Evolutionary conservation across 2,888 invertebrate species (phyloP), one percentile per base, ranked within the genome.

Genomic region (Marronus borbonicus): DNA sequence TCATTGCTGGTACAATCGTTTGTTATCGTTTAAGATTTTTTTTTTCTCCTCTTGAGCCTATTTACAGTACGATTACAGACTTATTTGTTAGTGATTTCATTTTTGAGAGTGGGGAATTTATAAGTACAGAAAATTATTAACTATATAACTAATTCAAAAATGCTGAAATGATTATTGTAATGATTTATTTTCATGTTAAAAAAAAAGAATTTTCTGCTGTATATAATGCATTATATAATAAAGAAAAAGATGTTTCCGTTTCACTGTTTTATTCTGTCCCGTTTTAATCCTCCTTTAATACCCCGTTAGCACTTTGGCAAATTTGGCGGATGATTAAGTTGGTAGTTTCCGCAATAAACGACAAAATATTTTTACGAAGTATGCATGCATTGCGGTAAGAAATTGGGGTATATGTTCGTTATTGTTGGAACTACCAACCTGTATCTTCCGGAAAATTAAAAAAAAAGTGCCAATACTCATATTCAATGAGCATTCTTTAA

Each of bases 141-240:
- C n/a, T 55, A 55, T 31, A 66, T 66, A 72, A 58, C 39, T 72
- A 60, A 72, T 39, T 72, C 20, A 70, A 14, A 64, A 77, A 49
- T 62, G 70, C 39, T 64, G 52, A 62, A 44, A 70, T 55, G 49
- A 69, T 77, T 69, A 49, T 69, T 76, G 68, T 77, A 77, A 69
- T 70, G 77, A 70, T 60, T 77, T 77, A 77, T 77, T 77, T 77
- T 77, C 20, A 77, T 77, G 70, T 77, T 77, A 77, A 60, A 77
- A 77, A 44, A 50, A 44, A 55, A 72, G 60, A 70, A 74, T 78
- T 74, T 78, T 78, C 78, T 76, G 80, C 80, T 80, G 80, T 80
- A 80, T 80, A 80, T 80, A 80, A 75, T 75, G 77, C 79, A 80
- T 79, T 80, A 80, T 80, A 78, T 80, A 72, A 72, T 72, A 60